Percentiles rank a stretch among this genome's conserved stretches.
These are phyloP conservation scores for Girardia tigrina DNA, from an alignment of 2,888 invertebrate species.

Conservation along the genomic window DNA sequence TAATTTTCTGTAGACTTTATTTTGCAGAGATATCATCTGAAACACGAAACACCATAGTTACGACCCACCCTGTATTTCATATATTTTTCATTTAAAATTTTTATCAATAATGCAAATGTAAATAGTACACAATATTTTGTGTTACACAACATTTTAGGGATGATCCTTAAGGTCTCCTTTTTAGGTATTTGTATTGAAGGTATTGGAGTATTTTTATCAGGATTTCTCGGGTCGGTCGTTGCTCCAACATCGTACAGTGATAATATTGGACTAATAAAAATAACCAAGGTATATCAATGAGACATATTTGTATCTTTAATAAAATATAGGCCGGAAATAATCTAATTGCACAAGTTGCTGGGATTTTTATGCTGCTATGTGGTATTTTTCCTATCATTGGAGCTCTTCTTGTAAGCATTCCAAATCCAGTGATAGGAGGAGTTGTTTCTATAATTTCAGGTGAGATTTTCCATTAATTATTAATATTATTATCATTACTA, in stretches of 20 bases:
- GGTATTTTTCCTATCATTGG: conserved; percentile 52
- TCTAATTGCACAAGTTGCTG: conserved; percentile 49
- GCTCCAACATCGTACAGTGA: conserved; percentile 78
- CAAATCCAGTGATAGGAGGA: conserved; percentile 52
- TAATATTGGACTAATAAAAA: conserved; percentile 75
- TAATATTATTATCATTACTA: too few species aligned
- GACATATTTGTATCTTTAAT: conserved; percentile 21
- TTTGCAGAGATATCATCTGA: too few species aligned
- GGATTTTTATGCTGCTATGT: conserved; percentile 48
- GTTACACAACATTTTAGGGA: too few species aligned
- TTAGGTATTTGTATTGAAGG: conserved; percentile 60
- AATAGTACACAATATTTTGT: too few species aligned
- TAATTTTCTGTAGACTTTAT: too few species aligned
- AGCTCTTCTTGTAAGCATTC: conserved; percentile 52
- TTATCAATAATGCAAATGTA: too few species aligned
- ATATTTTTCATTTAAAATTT: too few species aligned
- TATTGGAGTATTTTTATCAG: conserved; percentile 67
- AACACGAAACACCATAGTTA: too few species aligned
- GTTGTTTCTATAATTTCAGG: conserved; percentile 47
- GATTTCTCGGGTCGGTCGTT: conserved; percentile 70
- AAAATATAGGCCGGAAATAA: conserved; percentile 53
- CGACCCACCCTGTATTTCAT: too few species aligned
- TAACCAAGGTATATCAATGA: conserved; percentile 60
- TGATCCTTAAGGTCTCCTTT: neutral
- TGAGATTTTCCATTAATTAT: conserved; percentile 38